Evolutionary conservation across 2,888 invertebrate species (phyloP), one percentile per base, ranked within the genome.

Genomic region (Agrochola lota): DNA sequence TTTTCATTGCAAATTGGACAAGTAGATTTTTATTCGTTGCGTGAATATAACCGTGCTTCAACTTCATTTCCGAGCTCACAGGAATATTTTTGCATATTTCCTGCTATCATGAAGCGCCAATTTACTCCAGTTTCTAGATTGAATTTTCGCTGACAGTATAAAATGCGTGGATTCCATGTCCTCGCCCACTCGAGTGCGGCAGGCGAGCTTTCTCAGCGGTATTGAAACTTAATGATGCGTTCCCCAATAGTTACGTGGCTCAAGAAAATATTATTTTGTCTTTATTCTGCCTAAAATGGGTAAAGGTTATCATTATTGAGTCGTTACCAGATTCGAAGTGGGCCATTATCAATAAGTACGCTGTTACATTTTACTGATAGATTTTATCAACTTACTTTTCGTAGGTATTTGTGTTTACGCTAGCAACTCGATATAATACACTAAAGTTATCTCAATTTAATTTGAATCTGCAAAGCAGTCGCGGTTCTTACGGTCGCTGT

Each of bases 71-170:
- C 83, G 74, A 83, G 75, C 84, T 82, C 78, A 85, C 74, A 87
- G 81, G 89, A 89, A 88, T 88, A 88, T 89, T 91, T 93, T 92
- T 93, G 92, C 91, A 94, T 92, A 93, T 92, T 91, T 90, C 85
- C 88, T 89, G 84, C 81, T 86, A 82, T 85, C 77, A 86, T 74
- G 85, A 82, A 79, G 84, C 84, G 81, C 85, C 91, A 89, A 90
- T 91, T 90, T 89, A 89, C 89, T 91, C 80, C 87, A 91, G 91
- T 91, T 91, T 86, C 90, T 88, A 89, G 87, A 93, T 92, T 92
- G 93, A 94, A 93, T 92, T 93, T 93, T 91, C 88, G 94, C 94
- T 93, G 93, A 94, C 92, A 85, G 85, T 86, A 89, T 89, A 90
- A 91, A 92, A 93, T 88, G 90, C 89, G 90, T 91, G 90, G 87